phyloP scores from a whole-genome alignment of 2,797 vertebrate species.

The Diglossa cyanea region DNA sequence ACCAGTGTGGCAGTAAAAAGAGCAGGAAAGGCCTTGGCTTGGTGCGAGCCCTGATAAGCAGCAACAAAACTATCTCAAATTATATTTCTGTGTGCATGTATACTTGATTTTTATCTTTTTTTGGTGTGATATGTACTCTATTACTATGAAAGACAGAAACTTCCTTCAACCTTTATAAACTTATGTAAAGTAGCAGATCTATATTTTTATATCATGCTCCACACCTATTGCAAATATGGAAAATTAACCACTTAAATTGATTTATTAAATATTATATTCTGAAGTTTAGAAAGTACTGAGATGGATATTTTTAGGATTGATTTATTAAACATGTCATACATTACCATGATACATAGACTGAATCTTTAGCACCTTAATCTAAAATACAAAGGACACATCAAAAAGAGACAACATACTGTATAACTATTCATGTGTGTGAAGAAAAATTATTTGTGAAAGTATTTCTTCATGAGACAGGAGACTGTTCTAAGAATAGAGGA shows the following conservation, averaged over 20 bases:
- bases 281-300: background rate
- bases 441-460: background rate
- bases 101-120: background rate
- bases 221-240: background rate
- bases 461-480: background rate
- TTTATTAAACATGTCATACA: background rate
- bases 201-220: background rate
- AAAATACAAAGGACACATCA: background rate
- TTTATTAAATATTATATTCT: background rate
- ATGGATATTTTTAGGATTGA: background rate
- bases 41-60: background rate
- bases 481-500: background rate
- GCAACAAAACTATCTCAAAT: fast-evolving
- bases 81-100: background rate
- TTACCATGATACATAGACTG: background rate
- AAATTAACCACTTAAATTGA: background rate
- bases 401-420: background rate
- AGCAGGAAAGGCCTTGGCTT: background rate
- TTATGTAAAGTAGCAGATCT: background rate
- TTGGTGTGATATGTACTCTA: background rate
- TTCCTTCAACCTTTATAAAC: background rate
- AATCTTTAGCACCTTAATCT: background rate
- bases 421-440: background rate
- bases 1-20: fast-evolving
- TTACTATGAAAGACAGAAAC: background rate